phyloP scores from a whole-genome alignment of 92 coral and sea anemone species.

The Plumapathes pennacea region DNA sequence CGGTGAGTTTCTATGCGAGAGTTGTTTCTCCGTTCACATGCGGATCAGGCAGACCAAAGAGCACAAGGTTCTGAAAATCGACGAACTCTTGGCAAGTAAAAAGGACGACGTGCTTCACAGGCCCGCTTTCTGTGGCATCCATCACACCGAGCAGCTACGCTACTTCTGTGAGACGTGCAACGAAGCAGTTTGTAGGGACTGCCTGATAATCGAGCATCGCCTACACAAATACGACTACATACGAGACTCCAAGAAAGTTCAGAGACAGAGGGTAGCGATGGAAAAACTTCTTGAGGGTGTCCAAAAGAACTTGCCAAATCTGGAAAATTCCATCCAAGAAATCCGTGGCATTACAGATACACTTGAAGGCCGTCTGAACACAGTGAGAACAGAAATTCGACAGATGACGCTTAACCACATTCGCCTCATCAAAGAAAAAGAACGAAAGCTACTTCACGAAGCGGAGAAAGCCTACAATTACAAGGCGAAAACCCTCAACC shows the following conservation, averaged over 20 bases:
- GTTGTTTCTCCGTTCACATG: constrained; percentile 81
- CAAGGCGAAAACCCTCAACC: constrained; percentile 54
- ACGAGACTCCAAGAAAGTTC: constrained; percentile 74
- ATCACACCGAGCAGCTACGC: constrained; percentile 72
- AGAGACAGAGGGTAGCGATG: constrained; percentile 55
- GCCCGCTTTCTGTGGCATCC: constrained; percentile 74
- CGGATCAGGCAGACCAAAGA: constrained; percentile 90
- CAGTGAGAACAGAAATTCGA: constrained; percentile 74
- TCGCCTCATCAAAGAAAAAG: constrained; percentile 64
- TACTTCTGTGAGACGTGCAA: constrained; percentile 93
- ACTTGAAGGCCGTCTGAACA: constrained; percentile 69
- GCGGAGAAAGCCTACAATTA: constrained; percentile 70
- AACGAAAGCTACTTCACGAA: constrained; percentile 63
- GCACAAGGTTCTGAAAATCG: constrained; percentile 77
- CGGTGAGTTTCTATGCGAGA: constrained; percentile 90
- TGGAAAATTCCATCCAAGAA: constrained; percentile 71
- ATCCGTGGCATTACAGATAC: constrained; percentile 61
- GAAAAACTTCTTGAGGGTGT: constrained; percentile 61
- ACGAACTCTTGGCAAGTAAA: constrained; percentile 72
- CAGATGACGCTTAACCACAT: constrained; percentile 61
- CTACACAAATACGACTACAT: constrained; percentile 88
- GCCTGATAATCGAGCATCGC: constrained; percentile 83
- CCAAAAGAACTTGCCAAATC: constrained; percentile 33
- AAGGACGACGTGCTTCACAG: constrained; percentile 85
- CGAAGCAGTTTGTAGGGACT: constrained; percentile 86